phyloP scores from a whole-genome alignment of 2,888 invertebrate genomes.

The Pemphredon lugubris region DNA sequence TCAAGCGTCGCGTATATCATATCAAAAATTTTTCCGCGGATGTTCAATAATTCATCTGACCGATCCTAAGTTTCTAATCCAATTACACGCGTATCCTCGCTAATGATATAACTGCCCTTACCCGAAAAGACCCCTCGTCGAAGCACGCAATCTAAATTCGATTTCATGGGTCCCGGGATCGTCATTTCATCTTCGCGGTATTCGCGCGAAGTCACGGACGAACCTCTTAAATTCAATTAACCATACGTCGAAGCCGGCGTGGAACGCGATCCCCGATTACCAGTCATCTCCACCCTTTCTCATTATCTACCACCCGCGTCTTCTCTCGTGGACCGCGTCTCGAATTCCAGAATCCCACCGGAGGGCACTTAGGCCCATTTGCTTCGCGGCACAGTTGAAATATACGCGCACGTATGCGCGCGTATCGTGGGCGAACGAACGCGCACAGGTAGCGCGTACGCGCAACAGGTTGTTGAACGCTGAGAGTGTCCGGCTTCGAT shows the following conservation, averaged over 20 bases:
- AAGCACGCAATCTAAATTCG: no score
- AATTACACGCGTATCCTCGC: no score
- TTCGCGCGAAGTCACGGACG: slow-evolving; percentile 38
- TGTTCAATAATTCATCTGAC: no score
- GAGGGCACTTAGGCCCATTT: neutral
- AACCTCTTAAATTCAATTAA: slow-evolving; percentile 53
- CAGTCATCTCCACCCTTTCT: slow-evolving; percentile 38
- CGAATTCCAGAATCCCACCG: slow-evolving; percentile 2
- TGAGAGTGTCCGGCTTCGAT: slow-evolving; percentile 40
- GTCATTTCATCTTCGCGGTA: no score
- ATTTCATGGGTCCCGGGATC: no score
- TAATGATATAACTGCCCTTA: no score
- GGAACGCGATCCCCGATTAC: slow-evolving; percentile 47
- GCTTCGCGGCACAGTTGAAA: slow-evolving; percentile 29
- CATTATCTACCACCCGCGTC: slow-evolving; percentile 10
- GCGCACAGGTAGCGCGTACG: slow-evolving; percentile 39
- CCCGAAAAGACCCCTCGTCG: no score
- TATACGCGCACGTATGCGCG: slow-evolving; percentile 13
- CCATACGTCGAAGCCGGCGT: slow-evolving; percentile 39
- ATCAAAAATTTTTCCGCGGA: no score
- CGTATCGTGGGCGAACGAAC: slow-evolving; percentile 12
- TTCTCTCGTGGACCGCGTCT: neutral
- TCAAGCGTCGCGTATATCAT: no score
- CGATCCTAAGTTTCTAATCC: no score
- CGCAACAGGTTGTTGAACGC: slow-evolving; percentile 69